These are phyloP conservation scores for Lithobius niger DNA, from an alignment of 1,140 invertebrate species.

Conservation along the genomic window DNA sequence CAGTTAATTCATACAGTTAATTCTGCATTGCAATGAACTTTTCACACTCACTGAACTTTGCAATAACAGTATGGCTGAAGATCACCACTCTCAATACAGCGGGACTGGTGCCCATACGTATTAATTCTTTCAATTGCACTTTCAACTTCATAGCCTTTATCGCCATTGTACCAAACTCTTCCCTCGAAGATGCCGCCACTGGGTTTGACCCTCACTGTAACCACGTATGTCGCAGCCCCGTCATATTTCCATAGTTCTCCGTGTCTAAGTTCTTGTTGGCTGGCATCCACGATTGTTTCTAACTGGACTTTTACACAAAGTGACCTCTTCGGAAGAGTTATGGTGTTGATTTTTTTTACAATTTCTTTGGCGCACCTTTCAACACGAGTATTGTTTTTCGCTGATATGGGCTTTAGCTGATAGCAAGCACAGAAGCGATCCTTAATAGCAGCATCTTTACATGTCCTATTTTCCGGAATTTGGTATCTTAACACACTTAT, in stretches of 20 bases:
- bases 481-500: conserved; percentile 25
- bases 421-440: conserved; percentile 34
- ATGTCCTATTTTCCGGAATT: conserved; percentile 28
- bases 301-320: not conserved
- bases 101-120: not conserved
- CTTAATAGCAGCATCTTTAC: conserved; percentile 28
- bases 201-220: not conserved
- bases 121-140: not conserved
- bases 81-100: not conserved
- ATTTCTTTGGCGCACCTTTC: not conserved
- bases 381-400: not conserved
- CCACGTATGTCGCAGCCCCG: not conserved
- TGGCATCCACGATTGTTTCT: not conserved
- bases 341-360: not conserved
- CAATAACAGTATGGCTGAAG: not conserved
- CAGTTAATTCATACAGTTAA: too few relatives aligned
- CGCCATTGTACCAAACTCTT: not conserved
- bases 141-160: not conserved
- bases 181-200: not conserved
- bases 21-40: too few relatives aligned
- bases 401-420: not conserved
- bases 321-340: not conserved
- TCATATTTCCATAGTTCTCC: not conserved
- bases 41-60: too few relatives aligned
- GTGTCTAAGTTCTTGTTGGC: not conserved